Conservation (phyloP, 2,113 vertebrate genomes). For the Engraulis encrasicolus region DNA sequence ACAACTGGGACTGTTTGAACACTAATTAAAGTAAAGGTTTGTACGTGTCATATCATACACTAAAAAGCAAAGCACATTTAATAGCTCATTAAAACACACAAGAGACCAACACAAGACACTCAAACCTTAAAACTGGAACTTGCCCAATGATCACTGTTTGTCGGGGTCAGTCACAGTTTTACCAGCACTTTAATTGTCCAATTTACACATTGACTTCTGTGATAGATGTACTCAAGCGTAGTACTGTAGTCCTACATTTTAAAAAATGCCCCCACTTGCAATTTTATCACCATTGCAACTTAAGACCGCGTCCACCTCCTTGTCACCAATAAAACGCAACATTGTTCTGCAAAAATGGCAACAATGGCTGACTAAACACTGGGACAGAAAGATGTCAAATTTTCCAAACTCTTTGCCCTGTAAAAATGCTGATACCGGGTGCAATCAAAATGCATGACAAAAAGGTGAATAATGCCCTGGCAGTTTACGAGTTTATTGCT, state of each 20-base stretch:
- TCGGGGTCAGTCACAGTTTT: neutral
- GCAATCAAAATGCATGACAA: neutral
- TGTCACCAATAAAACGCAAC: neutral
- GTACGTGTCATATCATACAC: neutral
- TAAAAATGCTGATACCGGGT: neutral
- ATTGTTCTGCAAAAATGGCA: slow-evolving; percentile 1
- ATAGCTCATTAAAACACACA: neutral
- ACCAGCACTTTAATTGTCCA: neutral
- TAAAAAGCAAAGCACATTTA: neutral
- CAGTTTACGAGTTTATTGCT: slow-evolving; percentile 39
- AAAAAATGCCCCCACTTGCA: neutral
- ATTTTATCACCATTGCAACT: neutral
- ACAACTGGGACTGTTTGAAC: neutral
- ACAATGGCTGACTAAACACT: neutral
- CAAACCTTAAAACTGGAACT: neutral
- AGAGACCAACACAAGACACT: neutral
- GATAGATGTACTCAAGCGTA: neutral
- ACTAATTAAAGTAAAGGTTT: neutral
- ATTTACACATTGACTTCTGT: neutral
- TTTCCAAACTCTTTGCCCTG: neutral
- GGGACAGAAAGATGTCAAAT: neutral
- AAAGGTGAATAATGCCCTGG: slow-evolving; percentile 1
- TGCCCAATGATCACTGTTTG: neutral
- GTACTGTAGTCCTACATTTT: neutral
- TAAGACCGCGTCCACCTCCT: neutral